Percentiles rank a stretch among this genome's conserved stretches.
Evolutionary conservation across 2,888 invertebrate genomes (phyloP).

Genomic region (Scaptomyza parva): DNA sequence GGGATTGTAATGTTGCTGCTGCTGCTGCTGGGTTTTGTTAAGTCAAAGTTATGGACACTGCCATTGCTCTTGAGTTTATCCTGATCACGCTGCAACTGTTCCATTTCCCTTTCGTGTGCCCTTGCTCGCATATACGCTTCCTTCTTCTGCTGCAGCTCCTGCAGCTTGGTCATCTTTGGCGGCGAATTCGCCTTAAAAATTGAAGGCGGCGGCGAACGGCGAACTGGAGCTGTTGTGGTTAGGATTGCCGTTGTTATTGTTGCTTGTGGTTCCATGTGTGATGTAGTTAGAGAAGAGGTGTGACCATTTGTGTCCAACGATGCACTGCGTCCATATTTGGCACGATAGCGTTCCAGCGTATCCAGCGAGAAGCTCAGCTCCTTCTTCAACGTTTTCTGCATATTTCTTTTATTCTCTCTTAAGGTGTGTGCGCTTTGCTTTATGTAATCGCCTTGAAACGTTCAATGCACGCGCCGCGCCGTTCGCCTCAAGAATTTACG

Average conservation of each 20-base stretch:
- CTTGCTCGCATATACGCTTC: conserved; percentile 68
- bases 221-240: conserved; percentile 14
- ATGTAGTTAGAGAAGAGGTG: not conserved
- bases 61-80: conserved; percentile 30
- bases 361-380: conserved; percentile 73
- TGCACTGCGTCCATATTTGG: conserved; percentile 71
- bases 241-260: conserved; percentile 5
- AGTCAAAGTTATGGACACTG: not conserved
- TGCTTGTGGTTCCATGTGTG: conserved; percentile 26
- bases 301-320: conserved; percentile 67
- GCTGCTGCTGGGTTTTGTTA: conserved; percentile 1
- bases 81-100: conserved; percentile 57
- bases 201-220: conserved; percentile 47
- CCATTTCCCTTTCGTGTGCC: conserved; percentile 73
- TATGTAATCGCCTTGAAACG: conserved; percentile 78
- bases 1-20: conserved; percentile 5
- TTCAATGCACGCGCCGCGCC: conserved; percentile 59
- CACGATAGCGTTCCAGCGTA: conserved; percentile 70
- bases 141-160: conserved; percentile 69
- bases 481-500: conserved; percentile 71
- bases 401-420: conserved; percentile 23
- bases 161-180: conserved; percentile 66
- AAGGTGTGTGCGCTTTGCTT: conserved; percentile 30
- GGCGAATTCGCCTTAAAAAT: conserved; percentile 59
- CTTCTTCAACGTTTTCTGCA: conserved; percentile 71